Conservation (phyloP, 2,888 invertebrate genomes). For the Melitaea athalia region DNA sequence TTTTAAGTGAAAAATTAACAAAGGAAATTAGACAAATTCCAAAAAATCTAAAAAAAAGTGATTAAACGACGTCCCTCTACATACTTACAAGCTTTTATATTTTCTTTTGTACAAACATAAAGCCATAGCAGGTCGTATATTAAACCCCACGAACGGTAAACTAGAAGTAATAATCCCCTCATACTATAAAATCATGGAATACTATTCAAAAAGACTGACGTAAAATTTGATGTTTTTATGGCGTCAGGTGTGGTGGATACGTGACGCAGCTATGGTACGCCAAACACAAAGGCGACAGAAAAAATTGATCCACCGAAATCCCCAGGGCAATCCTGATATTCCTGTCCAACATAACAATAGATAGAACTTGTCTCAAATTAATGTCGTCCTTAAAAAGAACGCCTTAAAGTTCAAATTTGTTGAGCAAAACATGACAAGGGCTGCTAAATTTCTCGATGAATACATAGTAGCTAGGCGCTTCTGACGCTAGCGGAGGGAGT, state of each 20-base stretch:
- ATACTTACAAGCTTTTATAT: not conserved
- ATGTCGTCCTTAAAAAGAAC: not conserved
- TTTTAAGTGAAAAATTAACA: too few species aligned
- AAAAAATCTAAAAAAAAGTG: too few species aligned
- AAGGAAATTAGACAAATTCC: too few species aligned
- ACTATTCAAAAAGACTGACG: slow-evolving; percentile 8
- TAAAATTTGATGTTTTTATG: slow-evolving; percentile 21
- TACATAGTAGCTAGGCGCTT: slow-evolving; percentile 33
- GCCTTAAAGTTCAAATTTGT: not conserved
- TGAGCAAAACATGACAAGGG: not conserved
- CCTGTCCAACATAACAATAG: slow-evolving; percentile 28
- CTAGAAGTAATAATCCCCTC: slow-evolving; percentile 1
- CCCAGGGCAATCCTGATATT: slow-evolving; percentile 48
- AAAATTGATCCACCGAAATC: slow-evolving; percentile 59
- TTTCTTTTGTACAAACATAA: not conserved
- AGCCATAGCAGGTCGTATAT: not conserved
- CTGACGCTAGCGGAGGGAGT: slow-evolving; percentile 21
- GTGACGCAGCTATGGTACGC: slow-evolving; percentile 36
- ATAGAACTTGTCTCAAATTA: not conserved
- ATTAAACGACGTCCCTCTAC: too few species aligned
- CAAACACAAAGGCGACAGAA: slow-evolving; percentile 51
- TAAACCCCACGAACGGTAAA: not conserved
- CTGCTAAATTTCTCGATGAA: slow-evolving; percentile 24
- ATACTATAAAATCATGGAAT: not conserved
- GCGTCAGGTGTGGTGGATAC: slow-evolving; percentile 40